Base-by-base conservation (phyloP, 2,888 invertebrate genomes). In the Xanthorhoe spadicearia region DNA sequence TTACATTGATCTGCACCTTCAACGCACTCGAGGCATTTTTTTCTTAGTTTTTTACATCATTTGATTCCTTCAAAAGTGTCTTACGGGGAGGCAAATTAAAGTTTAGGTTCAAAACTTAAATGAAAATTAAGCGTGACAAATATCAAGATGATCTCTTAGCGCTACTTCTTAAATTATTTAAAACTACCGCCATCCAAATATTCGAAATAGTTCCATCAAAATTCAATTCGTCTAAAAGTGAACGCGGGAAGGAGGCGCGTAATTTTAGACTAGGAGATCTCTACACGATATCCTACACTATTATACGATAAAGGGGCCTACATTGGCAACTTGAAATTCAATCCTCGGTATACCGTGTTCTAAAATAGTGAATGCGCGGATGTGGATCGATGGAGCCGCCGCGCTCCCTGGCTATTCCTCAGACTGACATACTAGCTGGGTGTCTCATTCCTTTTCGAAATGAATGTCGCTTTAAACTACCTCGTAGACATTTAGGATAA, bases 281-380 rank as follows among this genome's bases (percentile, higher is more conserved):
- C 48, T 48, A 48, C 48, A 48, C 38, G 38, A 13, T 13, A 43
- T 43, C 38, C 38, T 4, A 43, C 46, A 35, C 7, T 49, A 51
- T 18, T 19, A 61, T 43, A 17, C 48, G 64, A 28, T 67, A 66
- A 51, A 52, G 53, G 28, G 53, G 60, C 49, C 49, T 65, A 62
- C 63, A 61, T 57, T 58, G 38, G 46, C 78, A 85, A 86, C 85
- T 61, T 49, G 23, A 79, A 85, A 87, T 86, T 83, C 81, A 86
- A 86, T 87, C 83, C 76, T 84, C 82, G 76, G 80, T 84, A 85
- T 86, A 86, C 85, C 87, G 86, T 87, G 83, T 83, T 84, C 78
- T 85, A 84, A 89, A 88, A 88, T 85, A 86, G 86, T 83, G 79
- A 76, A 80, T 79, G 74, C 71, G 71, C 71, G 73, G 23, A 73